These are phyloP conservation scores for Uloborus diversus DNA, from an alignment of 1,140 invertebrate genomes.

Conservation along the genomic window DNA sequence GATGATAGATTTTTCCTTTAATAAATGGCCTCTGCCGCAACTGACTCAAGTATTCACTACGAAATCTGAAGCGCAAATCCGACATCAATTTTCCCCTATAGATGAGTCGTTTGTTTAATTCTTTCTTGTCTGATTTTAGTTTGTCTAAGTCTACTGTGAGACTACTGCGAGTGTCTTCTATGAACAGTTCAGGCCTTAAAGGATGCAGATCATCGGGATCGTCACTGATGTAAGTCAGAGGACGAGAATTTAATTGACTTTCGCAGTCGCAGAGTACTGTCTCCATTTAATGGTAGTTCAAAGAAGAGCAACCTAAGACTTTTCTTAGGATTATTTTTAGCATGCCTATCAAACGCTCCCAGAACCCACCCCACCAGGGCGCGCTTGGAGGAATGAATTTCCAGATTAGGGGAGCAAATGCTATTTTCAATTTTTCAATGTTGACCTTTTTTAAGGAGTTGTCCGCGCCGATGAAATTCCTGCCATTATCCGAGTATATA, in stretches of 20 bases:
- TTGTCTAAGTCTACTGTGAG: background rate
- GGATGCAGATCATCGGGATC: slow-evolving; percentile 48
- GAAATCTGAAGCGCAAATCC: background rate
- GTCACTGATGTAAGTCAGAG: slow-evolving; percentile 32
- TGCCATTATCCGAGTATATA: slow-evolving; percentile 27
- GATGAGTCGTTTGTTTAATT: background rate
- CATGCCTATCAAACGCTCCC: slow-evolving; percentile 21
- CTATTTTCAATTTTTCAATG: background rate
- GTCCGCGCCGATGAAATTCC: background rate
- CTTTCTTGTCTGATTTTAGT: background rate
- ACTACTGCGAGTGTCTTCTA: slow-evolving; percentile 5
- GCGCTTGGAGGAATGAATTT: slow-evolving; percentile 8
- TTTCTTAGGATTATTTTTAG: background rate
- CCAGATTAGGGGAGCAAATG: background rate
- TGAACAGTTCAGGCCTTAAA: slow-evolving; percentile 57
- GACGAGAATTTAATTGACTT: background rate
- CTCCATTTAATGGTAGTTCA: slow-evolving; percentile 11
- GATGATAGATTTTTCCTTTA: background rate
- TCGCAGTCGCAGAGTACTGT: slow-evolving; percentile 11
- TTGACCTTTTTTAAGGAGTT: background rate
- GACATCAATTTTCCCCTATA: background rate
- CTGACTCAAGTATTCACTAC: background rate
- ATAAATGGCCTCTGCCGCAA: background rate
- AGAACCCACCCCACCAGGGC: slow-evolving; percentile 22
- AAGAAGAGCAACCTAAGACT: background rate